Conservation (phyloP, 1,140 invertebrate species). For the Papilio polyxenes region DNA sequence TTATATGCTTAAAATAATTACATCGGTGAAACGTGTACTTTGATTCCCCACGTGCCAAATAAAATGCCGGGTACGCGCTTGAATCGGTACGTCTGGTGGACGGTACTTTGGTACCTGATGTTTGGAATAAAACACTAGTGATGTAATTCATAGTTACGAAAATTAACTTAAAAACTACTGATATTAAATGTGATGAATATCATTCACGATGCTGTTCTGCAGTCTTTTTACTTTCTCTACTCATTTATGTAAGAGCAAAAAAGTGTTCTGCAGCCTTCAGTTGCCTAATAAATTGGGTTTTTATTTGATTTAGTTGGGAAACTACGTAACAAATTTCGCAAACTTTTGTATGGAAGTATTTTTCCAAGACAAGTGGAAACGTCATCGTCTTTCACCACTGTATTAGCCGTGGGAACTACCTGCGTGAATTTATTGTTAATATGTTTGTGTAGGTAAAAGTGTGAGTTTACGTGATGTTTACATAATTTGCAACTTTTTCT, state of each 20-base stretch:
- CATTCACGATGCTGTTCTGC: not conserved
- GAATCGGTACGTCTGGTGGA: too few species aligned
- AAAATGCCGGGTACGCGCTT: too few species aligned
- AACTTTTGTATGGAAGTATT: not conserved
- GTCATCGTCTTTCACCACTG: not conserved
- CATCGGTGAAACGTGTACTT: too few species aligned
- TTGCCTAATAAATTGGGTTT: not conserved
- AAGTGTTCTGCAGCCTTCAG: not conserved
- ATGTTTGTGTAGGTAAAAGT: not conserved
- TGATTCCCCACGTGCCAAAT: too few species aligned
- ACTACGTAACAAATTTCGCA: slow-evolving; percentile 7
- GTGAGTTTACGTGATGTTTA: not conserved
- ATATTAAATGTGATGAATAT: not conserved
- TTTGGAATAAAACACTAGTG: too few species aligned
- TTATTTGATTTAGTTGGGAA: slow-evolving; percentile 1
- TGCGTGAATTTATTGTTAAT: not conserved
- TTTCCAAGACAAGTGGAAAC: not conserved
- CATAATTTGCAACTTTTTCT: not conserved
- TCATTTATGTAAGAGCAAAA: slow-evolving; percentile 15
- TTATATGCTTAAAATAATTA: too few species aligned
- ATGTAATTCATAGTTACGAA: too few species aligned
- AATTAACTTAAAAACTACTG: too few species aligned
- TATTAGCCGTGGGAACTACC: not conserved
- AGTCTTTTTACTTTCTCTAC: not conserved
- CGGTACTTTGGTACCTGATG: too few species aligned